Evolutionary conservation across 2,888 invertebrate genomes (phyloP), one percentile per base, ranked within the genome.

Genomic region (Automeris io): DNA sequence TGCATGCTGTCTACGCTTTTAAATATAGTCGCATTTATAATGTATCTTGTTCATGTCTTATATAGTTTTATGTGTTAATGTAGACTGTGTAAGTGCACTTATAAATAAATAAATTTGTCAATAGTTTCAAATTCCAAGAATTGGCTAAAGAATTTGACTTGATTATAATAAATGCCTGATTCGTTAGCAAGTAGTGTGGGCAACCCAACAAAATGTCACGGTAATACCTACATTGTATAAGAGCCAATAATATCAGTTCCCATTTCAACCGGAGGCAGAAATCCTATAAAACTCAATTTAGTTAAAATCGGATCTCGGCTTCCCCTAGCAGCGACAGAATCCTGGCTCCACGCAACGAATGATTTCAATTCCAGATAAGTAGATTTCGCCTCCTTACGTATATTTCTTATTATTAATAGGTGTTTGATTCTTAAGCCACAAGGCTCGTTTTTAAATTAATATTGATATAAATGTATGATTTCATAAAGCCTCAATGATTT

Each of bases 331-430:
- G 51, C 54, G 53, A 42, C 49, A 45, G 58, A 60, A 58, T 55
- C 57, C 55, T 48, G 54, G 42, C 58, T 55, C 60, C 59, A 59
- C 61, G 59, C 62, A 63, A 58, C 57, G 65, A 68, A 69, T 68
- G 76, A 76, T 76, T 74, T 64, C 74, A 74, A 76, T 75, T 74
- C 70, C 49, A 72, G 71, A 70, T 76, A 75, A 75, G 70, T 60
- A 66, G 70, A 72, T 70, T 72, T 65, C 47, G 49, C 55, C 52
- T 57, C 53, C 51, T 56, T 62, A 60, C 46, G 45, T 43, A 13
- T 47, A 56, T 55, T 58, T 59, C 60, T 58, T 55, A 56, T 57
- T 63, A 64, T 61, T 62, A 66, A 62, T 56, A 51, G 48, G 40
- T 49, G 37, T 50, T 49, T 51, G 48, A 41, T 45, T 47, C 44